Percentiles rank a stretch among this genome's conserved stretches.
Evolutionary conservation across 2,797 vertebrate genomes (phyloP).

Genomic region (Hafferia zeledoni): DNA sequence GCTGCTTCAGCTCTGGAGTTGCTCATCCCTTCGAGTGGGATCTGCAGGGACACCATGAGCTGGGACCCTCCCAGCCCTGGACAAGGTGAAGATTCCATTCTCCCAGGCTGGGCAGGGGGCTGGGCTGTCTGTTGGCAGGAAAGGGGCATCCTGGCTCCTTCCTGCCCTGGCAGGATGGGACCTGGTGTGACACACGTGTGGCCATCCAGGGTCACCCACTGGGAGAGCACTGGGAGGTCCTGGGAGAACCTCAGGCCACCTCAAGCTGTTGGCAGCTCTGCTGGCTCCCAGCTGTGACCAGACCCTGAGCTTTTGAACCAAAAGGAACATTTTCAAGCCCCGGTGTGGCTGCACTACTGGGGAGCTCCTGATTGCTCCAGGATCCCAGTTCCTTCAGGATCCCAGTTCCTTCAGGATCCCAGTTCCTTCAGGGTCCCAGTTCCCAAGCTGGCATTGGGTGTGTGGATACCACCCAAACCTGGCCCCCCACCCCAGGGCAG

Average conservation of each 20-base stretch:
- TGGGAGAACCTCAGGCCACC: fast-evolving
- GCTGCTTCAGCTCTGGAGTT: fast-evolving
- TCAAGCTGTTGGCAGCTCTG: background rate
- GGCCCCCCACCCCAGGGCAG: background rate
- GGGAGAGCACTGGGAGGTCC: background rate
- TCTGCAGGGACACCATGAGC: background rate
- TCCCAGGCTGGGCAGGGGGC: background rate
- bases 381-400: too few relatives aligned
- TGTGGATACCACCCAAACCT: background rate
- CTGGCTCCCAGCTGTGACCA: background rate
- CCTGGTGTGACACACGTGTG: fast-evolving
- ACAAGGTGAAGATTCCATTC: background rate
- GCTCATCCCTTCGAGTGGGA: background rate
- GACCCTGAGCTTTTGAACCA: background rate
- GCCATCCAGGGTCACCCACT: fast-evolving
- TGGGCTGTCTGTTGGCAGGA: background rate
- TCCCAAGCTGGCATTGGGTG: fast-evolving
- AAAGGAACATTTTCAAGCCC: background rate
- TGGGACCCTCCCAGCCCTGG: background rate
- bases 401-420: background rate
- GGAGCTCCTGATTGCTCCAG: fast-evolving
- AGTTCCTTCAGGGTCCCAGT: background rate
- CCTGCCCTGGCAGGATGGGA: fast-evolving
- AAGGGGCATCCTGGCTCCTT: background rate
- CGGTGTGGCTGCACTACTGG: background rate